These are phyloP conservation scores for Maniola hyperantus DNA, from an alignment of 2,888 invertebrate species.

Conservation along the genomic window DNA sequence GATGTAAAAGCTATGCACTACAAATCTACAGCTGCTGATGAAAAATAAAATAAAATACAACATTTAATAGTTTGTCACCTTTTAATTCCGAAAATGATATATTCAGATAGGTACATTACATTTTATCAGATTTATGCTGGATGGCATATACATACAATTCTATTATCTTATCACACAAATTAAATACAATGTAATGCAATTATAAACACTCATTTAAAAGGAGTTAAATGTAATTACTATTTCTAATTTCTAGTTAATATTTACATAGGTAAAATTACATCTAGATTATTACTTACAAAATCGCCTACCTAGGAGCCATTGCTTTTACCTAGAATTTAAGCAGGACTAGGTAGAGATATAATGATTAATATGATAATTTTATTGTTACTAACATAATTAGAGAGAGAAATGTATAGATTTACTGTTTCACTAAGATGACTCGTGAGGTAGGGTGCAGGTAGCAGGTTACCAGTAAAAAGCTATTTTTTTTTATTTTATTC, in stretches of 20 bases:
- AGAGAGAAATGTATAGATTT: background rate
- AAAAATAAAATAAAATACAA: conserved; percentile 1
- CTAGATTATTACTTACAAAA: conserved; percentile 35
- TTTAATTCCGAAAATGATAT: conserved; percentile 56
- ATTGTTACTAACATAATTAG: background rate
- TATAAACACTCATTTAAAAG: conserved; percentile 27
- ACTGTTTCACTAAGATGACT: background rate
- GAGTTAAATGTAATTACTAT: conserved; percentile 34
- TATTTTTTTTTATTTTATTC: no score
- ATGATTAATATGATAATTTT: background rate
- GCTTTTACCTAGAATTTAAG: background rate
- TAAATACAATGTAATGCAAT: conserved; percentile 36
- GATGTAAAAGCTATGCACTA: no score
- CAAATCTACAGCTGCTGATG: no score
- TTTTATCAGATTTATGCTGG: conserved; percentile 40
- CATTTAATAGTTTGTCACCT: conserved; percentile 43
- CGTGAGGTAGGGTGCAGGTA: no score
- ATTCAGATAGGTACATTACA: conserved; percentile 41
- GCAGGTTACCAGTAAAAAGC: no score
- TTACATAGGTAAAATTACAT: conserved; percentile 39
- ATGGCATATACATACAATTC: conserved; percentile 48
- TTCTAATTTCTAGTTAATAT: conserved; percentile 38
- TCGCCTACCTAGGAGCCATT: conserved; percentile 22
- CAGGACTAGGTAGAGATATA: background rate
- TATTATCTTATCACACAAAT: conserved; percentile 39